Base-by-base conservation (phyloP, 2,888 invertebrate species). In the Amitus sp. region DNA sequence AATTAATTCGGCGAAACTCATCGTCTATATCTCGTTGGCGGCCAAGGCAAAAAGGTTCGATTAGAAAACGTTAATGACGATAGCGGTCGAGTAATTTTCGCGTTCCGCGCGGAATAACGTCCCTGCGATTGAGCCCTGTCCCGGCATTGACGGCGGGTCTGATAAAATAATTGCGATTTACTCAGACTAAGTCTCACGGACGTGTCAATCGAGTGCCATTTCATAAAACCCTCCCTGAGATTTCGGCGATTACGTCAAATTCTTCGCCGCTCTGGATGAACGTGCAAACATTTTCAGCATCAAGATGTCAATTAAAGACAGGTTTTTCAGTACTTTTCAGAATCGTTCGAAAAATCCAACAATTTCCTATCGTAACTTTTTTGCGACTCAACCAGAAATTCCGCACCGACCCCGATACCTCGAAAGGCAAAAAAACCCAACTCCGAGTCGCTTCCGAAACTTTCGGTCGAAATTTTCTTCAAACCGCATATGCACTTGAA, bases 1-100 rank as follows among this genome's bases (percentile, higher is more conserved):
- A 69, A 71, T 69, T 70, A 71, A 69, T 71, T 68, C 67, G 64
- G 59, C 67, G 62, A 71, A 71, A 67, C 67, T 65, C 67, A 62
- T 59, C 65, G 66, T 65, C 64, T 62, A 62, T n/a, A n/a, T 62
- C 58, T 59, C 51, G 45, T 37, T 47, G 61, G 57, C 66, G 63
- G 52, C n/a, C 39, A 15, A 27, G 62, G 53, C 54, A 54, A 64
- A 64, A 60, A 54, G 57, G 53, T 47, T 50, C 59, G 55, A 59
- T 59, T 63, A 55, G 58, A 52, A 59, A 63, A 55, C 54, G 55
- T 47, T 63, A 52, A 56, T 51, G 63, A 56, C 59, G 54, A 53
- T 53, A 37, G 55, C 23, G 23, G 23, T 40, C 46, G 20, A 13
- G 54, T 40, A 19, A 58, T 58, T 58, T 62, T 62, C 58, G 51